Base-by-base conservation (phyloP, 37 sponge, comb jelly and placozoan genomes). In the Chondrosia reniformis region DNA sequence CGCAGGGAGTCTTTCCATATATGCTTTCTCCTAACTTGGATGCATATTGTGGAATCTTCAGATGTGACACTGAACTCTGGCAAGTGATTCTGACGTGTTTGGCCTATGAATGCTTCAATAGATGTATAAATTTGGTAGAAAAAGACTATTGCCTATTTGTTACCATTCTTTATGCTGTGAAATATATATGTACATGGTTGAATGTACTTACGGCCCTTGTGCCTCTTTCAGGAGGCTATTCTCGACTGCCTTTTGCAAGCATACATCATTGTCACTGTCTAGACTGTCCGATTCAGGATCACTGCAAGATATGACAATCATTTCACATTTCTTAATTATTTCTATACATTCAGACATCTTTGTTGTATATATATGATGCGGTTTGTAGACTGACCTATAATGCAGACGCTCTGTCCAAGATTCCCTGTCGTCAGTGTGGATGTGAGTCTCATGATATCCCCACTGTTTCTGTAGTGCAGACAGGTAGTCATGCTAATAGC, bases 241-340 rank as follows among this genome's bases (percentile, higher is more conserved):
- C 66, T 64, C 66, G 7, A 3, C 7, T 15, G 66, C 66, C 33
- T 64, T 64, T 3, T 64, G 66, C 66, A 64, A 64, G 34, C 32
- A 3, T 15, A 64, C 33, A 30, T 64, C 66, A 64, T 4, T 15
- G 34, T 64, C 66, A 64, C 33, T 64, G 66, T 64, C 66, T 4
- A 9, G 34, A 64, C n/a, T 28, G n/a, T 62, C 63, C n/a, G 63
- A 62, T 62, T 62, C 63, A 62, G 63, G 63, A 62, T 62, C 63
- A 62, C 63, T 62, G 63, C 63, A 62, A 62, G 63, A 9, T 25
- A n/a, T n/a, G n/a, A n/a, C n/a, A n/a, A n/a, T n/a, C n/a, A n/a
- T n/a, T n/a, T n/a, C n/a, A n/a, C n/a, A n/a, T n/a, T n/a, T n/a
- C n/a, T n/a, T n/a, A n/a, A n/a, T n/a, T n/a, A n/a, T n/a, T n/a